Base-by-base conservation (phyloP, 2,888 invertebrate genomes). In the Chrysolina haemoptera region DNA sequence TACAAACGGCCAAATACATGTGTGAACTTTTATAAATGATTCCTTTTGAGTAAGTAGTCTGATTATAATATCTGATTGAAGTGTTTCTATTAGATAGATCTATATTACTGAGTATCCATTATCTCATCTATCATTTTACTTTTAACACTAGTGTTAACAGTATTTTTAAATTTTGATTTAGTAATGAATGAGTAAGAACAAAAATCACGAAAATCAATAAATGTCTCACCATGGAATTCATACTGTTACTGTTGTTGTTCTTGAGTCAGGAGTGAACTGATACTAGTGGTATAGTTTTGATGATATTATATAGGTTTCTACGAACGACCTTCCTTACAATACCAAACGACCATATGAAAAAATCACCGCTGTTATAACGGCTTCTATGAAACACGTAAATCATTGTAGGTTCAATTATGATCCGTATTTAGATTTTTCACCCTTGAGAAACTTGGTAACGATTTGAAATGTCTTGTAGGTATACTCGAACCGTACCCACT, bases 221-320 rank as follows among this genome's bases (percentile, higher is more conserved):
- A 10, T 22, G 35, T 50, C 59, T 59, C n/a, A 59, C 59, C 59
- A 59, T 27, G 59, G 59, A 59, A 27, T 59, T 59, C 59, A 59
- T 59, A 14, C 22, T 59, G 59, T 27, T 59, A 10, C 20, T 53
- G 53, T 59, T 27, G 27, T 59, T 35, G 35, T 22, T 22, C 22
- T 59, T 59, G 59, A n/a, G 14, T 59, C 59, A 59, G 35, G 8
- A 59, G 16, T 12, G 12, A 59, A 59, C 35, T 59, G 59, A 59
- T 59, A 59, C 59, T 9, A 1, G 2, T n/a, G 27, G 14, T 59
- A n/a, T 18, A 59, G 35, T 59, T 27, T 16, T 35, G 6, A 14
- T n/a, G 59, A 35, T 59, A 35, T 14, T 59, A 35, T 59, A 59
- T 59, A 59, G 59, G 35, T n/a, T 35, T 22, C 14, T 18, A 35